Evolutionary conservation across 1,140 invertebrate species (phyloP).

Genomic region (Eupeodes corollae): DNA sequence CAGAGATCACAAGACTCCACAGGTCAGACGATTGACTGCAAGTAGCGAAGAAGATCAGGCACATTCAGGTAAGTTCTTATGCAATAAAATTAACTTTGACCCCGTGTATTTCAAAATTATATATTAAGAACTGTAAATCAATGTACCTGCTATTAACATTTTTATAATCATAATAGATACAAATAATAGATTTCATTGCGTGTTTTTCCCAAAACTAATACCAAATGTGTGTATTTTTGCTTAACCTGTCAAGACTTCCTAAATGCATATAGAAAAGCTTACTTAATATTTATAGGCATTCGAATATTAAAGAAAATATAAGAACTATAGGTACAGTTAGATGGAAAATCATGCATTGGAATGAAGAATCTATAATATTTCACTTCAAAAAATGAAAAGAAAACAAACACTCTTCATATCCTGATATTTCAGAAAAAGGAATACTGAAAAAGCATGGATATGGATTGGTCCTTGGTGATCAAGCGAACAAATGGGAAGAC

Average conservation of each 20-base stretch:
- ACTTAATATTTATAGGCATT: too few relatives aligned
- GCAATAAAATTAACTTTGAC: not conserved
- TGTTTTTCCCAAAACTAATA: too few relatives aligned
- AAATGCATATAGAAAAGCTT: too few relatives aligned
- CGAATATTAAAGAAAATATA: too few relatives aligned
- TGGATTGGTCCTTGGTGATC: slow-evolving; percentile 53
- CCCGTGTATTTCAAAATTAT: too few relatives aligned
- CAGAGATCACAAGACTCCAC: slow-evolving; percentile 63
- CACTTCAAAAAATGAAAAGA: not conserved
- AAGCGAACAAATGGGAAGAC: slow-evolving; percentile 57
- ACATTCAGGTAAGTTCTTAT: slow-evolving; percentile 49
- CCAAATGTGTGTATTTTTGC: too few relatives aligned
- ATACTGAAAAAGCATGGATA: slow-evolving; percentile 80
- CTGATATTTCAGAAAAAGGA: slow-evolving; percentile 73
- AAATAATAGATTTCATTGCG: too few relatives aligned
- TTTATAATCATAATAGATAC: too few relatives aligned
- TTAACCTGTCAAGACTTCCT: too few relatives aligned
- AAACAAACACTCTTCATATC: not conserved
- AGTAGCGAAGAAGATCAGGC: slow-evolving; percentile 61
- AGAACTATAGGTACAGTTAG: too few relatives aligned
- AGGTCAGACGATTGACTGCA: slow-evolving; percentile 58
- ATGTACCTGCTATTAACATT: too few relatives aligned
- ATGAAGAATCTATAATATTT: not conserved
- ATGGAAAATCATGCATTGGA: not conserved
- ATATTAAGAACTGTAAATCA: too few relatives aligned